Evolutionary conservation across 2,797 vertebrate genomes (phyloP), one percentile per base, ranked within the genome.

Genomic region (Poecile montanus): DNA sequence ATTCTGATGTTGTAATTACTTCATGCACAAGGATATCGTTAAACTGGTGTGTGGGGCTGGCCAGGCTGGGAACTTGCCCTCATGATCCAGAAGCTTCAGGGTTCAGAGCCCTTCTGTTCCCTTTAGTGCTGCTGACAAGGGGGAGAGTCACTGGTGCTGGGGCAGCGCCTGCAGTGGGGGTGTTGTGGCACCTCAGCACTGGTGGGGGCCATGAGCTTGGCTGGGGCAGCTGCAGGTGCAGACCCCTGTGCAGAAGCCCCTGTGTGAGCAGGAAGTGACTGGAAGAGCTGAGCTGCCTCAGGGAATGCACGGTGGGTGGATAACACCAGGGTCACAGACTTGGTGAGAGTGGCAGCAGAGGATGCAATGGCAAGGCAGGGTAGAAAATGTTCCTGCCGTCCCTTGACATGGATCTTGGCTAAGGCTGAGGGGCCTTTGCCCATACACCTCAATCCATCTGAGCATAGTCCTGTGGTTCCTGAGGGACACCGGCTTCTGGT

Each of bases 231-330:
- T 65, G 50, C 40, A 45, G 75, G 10, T 20, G 8, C 5, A 2
- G 20, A 44, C 15, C 13, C 12, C 12, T 8, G 20, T 1, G 0
- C 40, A 45, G 26, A 65, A 63, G 20, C 8, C 16, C 13, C 16
- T 19, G 20, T 2, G 2, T 36, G 20, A 10, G 25, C 63, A 63
- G 20, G 16, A 13, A 51, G 11, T 8, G 9, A 30, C 10, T 42
- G 21, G 26, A 81, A 44, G 26, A 56, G 30, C 42, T 50, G 40
- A 25, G 36, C 21, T 45, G 25, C 36, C 1, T 14, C 62, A 56
- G 62, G 23, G 10, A 48, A 20, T 40, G 15, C 3, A 1, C 3
- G 3, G 4, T 5, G 15, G 20, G 15, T 40, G 62, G 11, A 7
- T 73, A 32, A 27, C 34, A 45, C 27, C 30, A 23, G 44, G 22